Conservation (phyloP, 1,140 invertebrate species). For the Eciton burchellii region DNA sequence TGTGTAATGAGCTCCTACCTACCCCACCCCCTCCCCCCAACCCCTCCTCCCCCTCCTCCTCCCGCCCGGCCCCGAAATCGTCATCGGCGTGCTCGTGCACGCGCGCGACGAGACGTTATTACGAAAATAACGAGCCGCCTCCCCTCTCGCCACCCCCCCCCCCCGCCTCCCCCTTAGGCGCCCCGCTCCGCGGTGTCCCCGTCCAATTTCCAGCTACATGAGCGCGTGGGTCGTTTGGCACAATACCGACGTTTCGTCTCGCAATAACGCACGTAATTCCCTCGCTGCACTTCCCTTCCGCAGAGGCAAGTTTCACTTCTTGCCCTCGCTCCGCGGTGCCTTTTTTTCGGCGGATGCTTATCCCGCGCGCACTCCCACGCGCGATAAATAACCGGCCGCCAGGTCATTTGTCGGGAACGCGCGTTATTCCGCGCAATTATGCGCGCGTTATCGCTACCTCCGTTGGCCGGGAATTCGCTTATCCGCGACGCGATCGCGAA, state of each 20-base stretch:
- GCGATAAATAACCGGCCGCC: slow-evolving; percentile 58
- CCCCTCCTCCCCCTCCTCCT: no score
- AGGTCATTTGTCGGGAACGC: slow-evolving; percentile 48
- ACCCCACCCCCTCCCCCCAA: no score
- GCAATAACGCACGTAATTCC: slow-evolving; percentile 57
- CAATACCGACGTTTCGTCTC: slow-evolving; percentile 57
- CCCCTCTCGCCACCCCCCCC: no score
- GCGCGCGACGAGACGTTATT: slow-evolving; percentile 55
- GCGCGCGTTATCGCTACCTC: slow-evolving; percentile 39
- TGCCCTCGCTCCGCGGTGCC: slow-evolving; percentile 30
- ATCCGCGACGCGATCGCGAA: slow-evolving; percentile 34
- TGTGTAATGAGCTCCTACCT: slow-evolving; percentile 24
- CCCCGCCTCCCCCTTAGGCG: no score
- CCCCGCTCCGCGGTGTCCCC: slow-evolving; percentile 23
- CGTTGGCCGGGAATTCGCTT: slow-evolving; percentile 18
- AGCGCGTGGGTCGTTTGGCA: slow-evolving; percentile 50
- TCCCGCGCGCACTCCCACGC: slow-evolving; percentile 38
- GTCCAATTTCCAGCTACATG: slow-evolving; percentile 57
- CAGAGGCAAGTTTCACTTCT: slow-evolving; percentile 46
- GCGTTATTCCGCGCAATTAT: slow-evolving; percentile 49
- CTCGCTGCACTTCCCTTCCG: slow-evolving; percentile 47
- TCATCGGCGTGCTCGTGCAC: slow-evolving; percentile 26
- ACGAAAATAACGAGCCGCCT: slow-evolving; percentile 59
- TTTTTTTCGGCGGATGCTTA: slow-evolving; percentile 37
- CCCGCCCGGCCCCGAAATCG: neutral